phyloP scores from a whole-genome alignment of 1,140 invertebrate genomes.

The Bactericera cockerelli region DNA sequence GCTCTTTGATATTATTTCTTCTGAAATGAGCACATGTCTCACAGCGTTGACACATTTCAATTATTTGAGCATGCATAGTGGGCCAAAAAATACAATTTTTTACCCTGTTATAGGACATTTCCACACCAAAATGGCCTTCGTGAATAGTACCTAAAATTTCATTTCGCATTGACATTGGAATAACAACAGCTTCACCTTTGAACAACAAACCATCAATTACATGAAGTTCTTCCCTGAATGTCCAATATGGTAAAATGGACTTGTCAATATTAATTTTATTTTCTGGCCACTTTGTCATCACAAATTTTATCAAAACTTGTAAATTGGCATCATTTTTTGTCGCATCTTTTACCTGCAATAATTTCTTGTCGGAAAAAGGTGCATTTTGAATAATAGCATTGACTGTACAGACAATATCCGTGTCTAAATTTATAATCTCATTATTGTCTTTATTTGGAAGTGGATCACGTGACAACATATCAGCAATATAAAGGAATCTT shows the following conservation, averaged over 20 bases:
- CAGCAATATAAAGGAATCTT: conserved; percentile 21
- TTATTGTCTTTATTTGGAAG: conserved; percentile 18
- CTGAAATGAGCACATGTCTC: conserved; percentile 25
- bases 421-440: conserved; percentile 16
- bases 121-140: conserved; percentile 32
- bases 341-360: conserved; percentile 21
- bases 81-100: conserved; percentile 31
- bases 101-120: conserved; percentile 27
- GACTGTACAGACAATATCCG: conserved; percentile 13
- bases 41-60: conserved; percentile 29
- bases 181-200: conserved; percentile 26
- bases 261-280: conserved; percentile 21
- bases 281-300: conserved; percentile 22
- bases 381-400: conserved; percentile 13
- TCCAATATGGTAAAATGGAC: conserved; percentile 23
- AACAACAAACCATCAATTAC: conserved; percentile 27
- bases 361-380: conserved; percentile 11
- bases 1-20: conserved; percentile 25
- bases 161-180: conserved; percentile 26
- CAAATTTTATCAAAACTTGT: conserved; percentile 6
- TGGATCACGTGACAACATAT: conserved; percentile 29
- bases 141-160: conserved; percentile 29
- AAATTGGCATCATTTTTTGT: conserved; percentile 24
- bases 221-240: conserved; percentile 25
- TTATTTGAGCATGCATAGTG: conserved; percentile 30